Conservation (phyloP, 2,888 invertebrate genomes). For the Xestia rhomboidea region DNA sequence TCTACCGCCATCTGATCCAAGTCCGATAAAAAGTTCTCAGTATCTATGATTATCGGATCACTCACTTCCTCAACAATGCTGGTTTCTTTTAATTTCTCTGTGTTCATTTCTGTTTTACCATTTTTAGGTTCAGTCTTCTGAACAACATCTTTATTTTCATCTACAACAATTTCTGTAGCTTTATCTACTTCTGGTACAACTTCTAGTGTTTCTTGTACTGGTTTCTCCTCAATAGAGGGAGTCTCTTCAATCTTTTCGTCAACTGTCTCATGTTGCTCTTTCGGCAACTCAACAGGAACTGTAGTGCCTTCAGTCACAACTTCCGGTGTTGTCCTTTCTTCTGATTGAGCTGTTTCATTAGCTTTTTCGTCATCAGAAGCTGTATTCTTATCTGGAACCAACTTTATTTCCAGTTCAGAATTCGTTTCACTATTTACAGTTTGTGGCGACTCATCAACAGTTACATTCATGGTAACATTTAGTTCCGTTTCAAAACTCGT, state of each 20-base stretch:
- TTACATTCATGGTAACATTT: constrained; percentile 87
- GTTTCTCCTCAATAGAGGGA: constrained; percentile 74
- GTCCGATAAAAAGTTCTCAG: constrained; percentile 89
- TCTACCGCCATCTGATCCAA: constrained; percentile 89
- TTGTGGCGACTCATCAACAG: constrained; percentile 82
- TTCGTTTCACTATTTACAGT: constrained; percentile 79
- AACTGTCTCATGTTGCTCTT: constrained; percentile 76
- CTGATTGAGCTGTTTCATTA: constrained; percentile 78
- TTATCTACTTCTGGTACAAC: constrained; percentile 74
- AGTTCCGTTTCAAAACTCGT: constrained; percentile 90
- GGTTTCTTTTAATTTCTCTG: constrained; percentile 82
- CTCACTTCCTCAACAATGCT: constrained; percentile 77
- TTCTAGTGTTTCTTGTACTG: constrained; percentile 73
- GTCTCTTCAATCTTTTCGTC: constrained; percentile 78
- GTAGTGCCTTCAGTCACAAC: constrained; percentile 72
- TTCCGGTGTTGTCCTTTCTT: constrained; percentile 77
- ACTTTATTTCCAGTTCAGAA: constrained; percentile 81
- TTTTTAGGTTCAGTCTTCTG: constrained; percentile 78
- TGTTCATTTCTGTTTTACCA: constrained; percentile 74
- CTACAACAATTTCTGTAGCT: constrained; percentile 70
- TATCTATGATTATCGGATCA: constrained; percentile 84
- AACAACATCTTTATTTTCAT: constrained; percentile 77
- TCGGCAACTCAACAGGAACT: constrained; percentile 76
- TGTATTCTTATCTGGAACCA: constrained; percentile 80
- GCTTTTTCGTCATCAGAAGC: constrained; percentile 80